Base-by-base conservation (phyloP, 2,797 vertebrate genomes). In the Scolopax bukidnonensis region DNA sequence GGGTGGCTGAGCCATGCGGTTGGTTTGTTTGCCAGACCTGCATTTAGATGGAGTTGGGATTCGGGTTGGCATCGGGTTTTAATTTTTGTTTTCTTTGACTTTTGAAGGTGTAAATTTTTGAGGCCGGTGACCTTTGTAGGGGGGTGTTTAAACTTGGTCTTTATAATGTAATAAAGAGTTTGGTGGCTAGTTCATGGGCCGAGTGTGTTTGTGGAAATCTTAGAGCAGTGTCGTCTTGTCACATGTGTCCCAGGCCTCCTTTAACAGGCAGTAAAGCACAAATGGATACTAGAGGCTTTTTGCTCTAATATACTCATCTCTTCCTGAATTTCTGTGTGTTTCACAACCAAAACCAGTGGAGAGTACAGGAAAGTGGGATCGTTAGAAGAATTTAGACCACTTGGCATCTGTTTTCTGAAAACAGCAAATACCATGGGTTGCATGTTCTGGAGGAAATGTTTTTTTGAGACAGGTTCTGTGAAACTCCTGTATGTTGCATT, bases 281-380 rank as follows among this genome's bases (percentile, higher is more conserved):
- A 17, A 45, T 24, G 15, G 12, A 3, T 71, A 1, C 20, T 20
- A 8, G 40, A 8, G 27, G 6, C 23, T 89, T 89, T 65, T 30
- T 45, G 69, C 11, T 50, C 16, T 9, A 2, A 38, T 47, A 2
- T 3, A 3, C 4, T 33, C 2, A 4, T 27, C 6, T 67, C 2
- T 3, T 53, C 24, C 13, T 12, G 40, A 16, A 36, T 80, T 75
- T 43, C n/a, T 23, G 0, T 5, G 1, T 45, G 25, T 60, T 76
- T 76, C 32, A 20, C 57, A 47, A 41, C 11, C 6, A 23, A 14
- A 90, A 17, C 12, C 23, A 59, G 8, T 19, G n/a, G 43, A 36
- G n/a, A 47, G 14, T 20, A 10, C 18, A 30, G 47, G 9, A 14
- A 25, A 16, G 16, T 2, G 10, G 54, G 13, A 16, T 45, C 28